Evolutionary conservation across 2,888 invertebrate genomes (phyloP), one percentile per base, ranked within the genome.

Genomic region (Hemistola chrysoprasaria): DNA sequence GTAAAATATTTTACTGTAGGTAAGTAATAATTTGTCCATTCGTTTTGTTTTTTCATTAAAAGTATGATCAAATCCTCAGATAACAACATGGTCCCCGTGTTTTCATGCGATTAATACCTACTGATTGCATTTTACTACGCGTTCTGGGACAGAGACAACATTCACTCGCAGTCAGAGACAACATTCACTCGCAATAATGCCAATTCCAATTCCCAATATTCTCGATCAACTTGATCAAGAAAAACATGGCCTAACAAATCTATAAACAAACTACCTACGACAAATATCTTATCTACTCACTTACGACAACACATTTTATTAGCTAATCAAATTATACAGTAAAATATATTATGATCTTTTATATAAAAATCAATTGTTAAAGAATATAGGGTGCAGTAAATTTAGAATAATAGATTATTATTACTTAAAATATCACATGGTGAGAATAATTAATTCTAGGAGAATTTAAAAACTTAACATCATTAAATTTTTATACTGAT

Each of bases 391-490:
- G 38, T 38, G 36, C 16, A 16, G 16, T 34, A 24, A 40, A 20
- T 42, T 31, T 31, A 42, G 29, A 44, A 40, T 43, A 51, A 33
- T n/a, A n/a, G n/a, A n/a, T n/a, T n/a, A 38, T 29, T 61, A 68
- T 77, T 80, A 80, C 75, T 64, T 71, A 81, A 81, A 82, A 82
- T 82, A 82, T 83, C 82, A 82, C 82, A 83, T 73, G 61, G 62
- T 71, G 63, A 72, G 65, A 72, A 69, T 72, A 69, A 65, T 67
- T 72, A 69, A 65, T 67, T 64, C 51, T 64, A 59, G 54, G 45
- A 56, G 51, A 62, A 56, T 53, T 57, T 50, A 35, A 57, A 54
- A 44, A 53, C 46, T 47, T 54, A 49, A 51, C 44, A 42, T 45
- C 25, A 23, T 39, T 40, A 26, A 47, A 53, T 35, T 28, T n/a